These are phyloP conservation scores for Macaria notata DNA, from an alignment of 2,888 invertebrate genomes.

Conservation along the genomic window DNA sequence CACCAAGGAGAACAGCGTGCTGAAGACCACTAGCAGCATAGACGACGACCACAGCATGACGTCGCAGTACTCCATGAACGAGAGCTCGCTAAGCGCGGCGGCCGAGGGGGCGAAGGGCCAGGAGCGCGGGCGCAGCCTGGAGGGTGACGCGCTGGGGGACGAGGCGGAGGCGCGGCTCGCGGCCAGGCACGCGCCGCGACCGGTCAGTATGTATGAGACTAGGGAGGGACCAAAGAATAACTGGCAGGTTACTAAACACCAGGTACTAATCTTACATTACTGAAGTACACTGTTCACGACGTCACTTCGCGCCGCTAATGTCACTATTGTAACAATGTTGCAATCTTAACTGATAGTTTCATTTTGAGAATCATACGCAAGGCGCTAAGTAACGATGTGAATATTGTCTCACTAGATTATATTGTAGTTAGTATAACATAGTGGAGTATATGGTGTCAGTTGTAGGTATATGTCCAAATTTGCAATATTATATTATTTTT, in stretches of 20 bases:
- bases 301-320: too few species aligned
- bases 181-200: slow-evolving; percentile 83
- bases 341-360: too few species aligned
- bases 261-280: slow-evolving; percentile 77
- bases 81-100: slow-evolving; percentile 47
- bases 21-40: slow-evolving; percentile 83
- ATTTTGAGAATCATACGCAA: too few species aligned
- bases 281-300: slow-evolving; percentile 41
- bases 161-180: slow-evolving; percentile 74
- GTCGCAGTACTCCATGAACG: slow-evolving; percentile 66
- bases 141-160: slow-evolving; percentile 65
- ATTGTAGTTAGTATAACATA: slow-evolving; percentile 25
- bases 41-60: slow-evolving; percentile 70
- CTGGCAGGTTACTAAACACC: slow-evolving; percentile 83
- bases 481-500: too few species aligned
- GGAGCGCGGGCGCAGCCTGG: slow-evolving; percentile 71
- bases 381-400: slow-evolving; percentile 1
- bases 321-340: too few species aligned
- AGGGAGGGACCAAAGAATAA: slow-evolving; percentile 86
- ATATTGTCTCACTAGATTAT: slow-evolving; percentile 3
- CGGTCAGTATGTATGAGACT: slow-evolving; percentile 94
- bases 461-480: too few species aligned
- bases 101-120: slow-evolving; percentile 46
- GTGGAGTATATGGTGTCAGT: slow-evolving; percentile 15
- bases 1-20: slow-evolving; percentile 89